Conservation (phyloP, 2,113 vertebrate genomes). For the Chlamydotis undulata region DNA sequence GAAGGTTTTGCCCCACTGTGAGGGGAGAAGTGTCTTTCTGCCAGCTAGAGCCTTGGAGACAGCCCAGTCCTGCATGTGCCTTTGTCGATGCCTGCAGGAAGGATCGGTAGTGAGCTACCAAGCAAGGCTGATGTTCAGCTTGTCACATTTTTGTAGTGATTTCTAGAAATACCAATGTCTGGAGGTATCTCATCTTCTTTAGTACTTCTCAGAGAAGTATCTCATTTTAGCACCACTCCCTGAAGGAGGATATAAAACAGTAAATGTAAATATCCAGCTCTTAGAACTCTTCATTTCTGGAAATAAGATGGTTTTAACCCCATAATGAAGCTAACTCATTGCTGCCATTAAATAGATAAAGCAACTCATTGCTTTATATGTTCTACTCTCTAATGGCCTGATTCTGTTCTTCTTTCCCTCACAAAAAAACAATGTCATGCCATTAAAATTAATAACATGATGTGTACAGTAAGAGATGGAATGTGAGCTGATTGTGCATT, state of each 20-base stretch:
- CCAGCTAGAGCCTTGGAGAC: neutral
- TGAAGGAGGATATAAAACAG: neutral
- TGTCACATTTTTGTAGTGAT: neutral
- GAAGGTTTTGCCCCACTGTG: neutral
- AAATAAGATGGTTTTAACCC: neutral
- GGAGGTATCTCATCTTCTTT: neutral
- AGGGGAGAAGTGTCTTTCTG: neutral
- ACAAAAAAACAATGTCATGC: neutral
- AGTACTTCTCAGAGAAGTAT: neutral
- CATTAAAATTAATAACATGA: neutral
- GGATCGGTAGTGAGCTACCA: neutral
- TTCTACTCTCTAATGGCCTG: neutral
- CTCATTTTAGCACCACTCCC: neutral
- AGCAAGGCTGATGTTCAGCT: neutral
- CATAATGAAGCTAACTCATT: neutral
- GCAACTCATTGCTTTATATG: neutral
- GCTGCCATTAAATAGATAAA: neutral
- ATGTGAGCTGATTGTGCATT: rapidly evolving
- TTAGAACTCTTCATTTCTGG: neutral
- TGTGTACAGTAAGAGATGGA: neutral
- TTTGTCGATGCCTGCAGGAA: neutral
- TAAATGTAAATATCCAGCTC: neutral
- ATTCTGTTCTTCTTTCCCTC: neutral
- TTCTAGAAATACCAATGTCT: neutral
- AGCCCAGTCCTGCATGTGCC: neutral